Evolutionary conservation across 2,113 vertebrate genomes (phyloP).

Genomic region (Cyanoramphus novaezelandiae): DNA sequence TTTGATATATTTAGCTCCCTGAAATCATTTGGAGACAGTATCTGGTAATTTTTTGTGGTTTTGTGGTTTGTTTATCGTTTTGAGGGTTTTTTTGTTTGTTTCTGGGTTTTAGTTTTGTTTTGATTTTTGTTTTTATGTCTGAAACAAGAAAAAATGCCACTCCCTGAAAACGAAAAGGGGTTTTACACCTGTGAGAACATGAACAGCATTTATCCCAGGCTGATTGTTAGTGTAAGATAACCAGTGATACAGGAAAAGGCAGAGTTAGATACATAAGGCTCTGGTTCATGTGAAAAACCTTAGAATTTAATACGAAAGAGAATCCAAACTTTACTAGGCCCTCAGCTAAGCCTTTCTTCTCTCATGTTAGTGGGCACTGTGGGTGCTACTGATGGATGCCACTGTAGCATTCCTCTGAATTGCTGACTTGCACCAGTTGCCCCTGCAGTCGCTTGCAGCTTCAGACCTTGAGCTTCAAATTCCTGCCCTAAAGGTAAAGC

Average conservation of each 20-base stretch:
- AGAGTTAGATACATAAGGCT: neutral
- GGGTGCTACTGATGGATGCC: neutral
- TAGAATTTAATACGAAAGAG: neutral
- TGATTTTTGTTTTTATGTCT: neutral
- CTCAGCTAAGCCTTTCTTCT: neutral
- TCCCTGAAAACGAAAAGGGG: neutral
- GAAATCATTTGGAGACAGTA: neutral
- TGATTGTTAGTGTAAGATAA: neutral
- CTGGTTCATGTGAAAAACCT: neutral
- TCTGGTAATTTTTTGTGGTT: neutral
- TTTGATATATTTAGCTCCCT: neutral
- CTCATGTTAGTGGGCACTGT: neutral
- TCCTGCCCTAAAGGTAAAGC: neutral
- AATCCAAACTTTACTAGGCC: neutral
- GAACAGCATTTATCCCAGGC: neutral
- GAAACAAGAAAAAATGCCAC: neutral
- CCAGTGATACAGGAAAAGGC: neutral
- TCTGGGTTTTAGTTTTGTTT: neutral
- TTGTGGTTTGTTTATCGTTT: neutral
- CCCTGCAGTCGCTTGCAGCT: neutral
- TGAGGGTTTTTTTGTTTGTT: neutral
- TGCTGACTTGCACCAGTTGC: neutral
- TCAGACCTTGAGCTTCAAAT: neutral
- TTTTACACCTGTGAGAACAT: neutral
- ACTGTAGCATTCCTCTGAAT: neutral